Conservation (phyloP, 92 coral and sea anemone species). For the Zoanthus gigantus region DNA sequence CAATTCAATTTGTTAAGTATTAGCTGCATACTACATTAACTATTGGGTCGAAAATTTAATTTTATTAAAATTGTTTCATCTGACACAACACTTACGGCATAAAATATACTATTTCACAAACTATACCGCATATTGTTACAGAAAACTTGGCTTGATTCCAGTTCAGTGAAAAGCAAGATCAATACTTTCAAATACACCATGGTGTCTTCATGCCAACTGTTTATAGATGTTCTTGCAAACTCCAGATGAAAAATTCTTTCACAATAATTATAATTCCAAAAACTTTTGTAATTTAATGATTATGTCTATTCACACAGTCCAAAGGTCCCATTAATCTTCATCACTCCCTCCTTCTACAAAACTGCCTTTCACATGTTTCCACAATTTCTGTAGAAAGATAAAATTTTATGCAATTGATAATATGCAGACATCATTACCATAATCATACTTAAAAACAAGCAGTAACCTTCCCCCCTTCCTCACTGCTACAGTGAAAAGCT, state of each 20-base stretch:
- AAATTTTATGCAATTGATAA: neutral
- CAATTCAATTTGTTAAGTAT: too few species aligned
- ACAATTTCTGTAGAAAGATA: constrained; percentile 22
- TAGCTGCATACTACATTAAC: too few species aligned
- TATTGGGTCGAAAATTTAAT: neutral
- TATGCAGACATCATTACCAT: neutral
- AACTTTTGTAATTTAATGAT: neutral
- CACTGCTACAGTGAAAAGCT: too few species aligned
- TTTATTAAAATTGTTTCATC: neutral
- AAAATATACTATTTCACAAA: neutral
- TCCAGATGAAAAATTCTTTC: neutral
- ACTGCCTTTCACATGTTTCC: constrained; percentile 41
- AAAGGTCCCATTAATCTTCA: constrained; percentile 17
- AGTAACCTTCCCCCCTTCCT: too few species aligned
- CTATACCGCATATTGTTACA: neutral
- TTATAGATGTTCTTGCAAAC: neutral
- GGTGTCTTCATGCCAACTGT: neutral
- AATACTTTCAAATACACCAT: neutral
- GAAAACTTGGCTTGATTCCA: neutral
- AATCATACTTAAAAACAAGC: too few species aligned
- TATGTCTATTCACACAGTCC: constrained; percentile 34
- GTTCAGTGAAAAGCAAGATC: neutral
- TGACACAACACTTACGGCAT: neutral
- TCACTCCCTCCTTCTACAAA: constrained; percentile 25
- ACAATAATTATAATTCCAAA: neutral